phyloP scores from a whole-genome alignment of 2,797 vertebrate genomes.

The Danio kyathit region DNA sequence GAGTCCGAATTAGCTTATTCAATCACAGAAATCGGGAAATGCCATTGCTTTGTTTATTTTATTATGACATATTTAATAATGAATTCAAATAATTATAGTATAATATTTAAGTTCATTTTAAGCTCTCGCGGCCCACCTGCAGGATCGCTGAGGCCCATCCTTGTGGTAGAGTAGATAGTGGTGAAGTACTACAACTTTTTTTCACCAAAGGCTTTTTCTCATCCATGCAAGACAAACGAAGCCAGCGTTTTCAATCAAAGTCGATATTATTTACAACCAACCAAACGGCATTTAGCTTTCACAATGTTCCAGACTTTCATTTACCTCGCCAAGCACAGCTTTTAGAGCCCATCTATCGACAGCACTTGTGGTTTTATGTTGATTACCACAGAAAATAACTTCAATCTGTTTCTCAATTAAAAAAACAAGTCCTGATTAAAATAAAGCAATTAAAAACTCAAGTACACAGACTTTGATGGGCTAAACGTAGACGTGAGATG shows the following conservation, averaged over 20 bases:
- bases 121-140: too few relatives aligned
- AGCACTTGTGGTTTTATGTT: background rate
- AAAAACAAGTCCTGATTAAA: background rate
- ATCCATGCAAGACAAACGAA: background rate
- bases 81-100: too few relatives aligned
- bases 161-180: background rate
- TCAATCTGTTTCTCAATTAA: background rate
- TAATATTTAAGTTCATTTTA: too few relatives aligned
- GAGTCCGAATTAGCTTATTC: too few relatives aligned
- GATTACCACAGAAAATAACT: background rate
- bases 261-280: background rate
- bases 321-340: background rate
- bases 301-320: background rate
- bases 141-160: too few relatives aligned
- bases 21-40: too few relatives aligned
- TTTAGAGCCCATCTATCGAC: background rate
- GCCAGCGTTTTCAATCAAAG: background rate
- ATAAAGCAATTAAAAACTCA: background rate
- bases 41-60: too few relatives aligned
- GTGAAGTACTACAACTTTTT: background rate
- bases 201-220: background rate
- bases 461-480: background rate
- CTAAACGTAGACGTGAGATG: background rate
- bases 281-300: background rate
- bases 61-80: too few relatives aligned